A percentile compares a stretch with the other conserved stretches of the same genome.
These are phyloP conservation scores for Griposia aprilina DNA, from an alignment of 2,888 invertebrate genomes.

Conservation along the genomic window DNA sequence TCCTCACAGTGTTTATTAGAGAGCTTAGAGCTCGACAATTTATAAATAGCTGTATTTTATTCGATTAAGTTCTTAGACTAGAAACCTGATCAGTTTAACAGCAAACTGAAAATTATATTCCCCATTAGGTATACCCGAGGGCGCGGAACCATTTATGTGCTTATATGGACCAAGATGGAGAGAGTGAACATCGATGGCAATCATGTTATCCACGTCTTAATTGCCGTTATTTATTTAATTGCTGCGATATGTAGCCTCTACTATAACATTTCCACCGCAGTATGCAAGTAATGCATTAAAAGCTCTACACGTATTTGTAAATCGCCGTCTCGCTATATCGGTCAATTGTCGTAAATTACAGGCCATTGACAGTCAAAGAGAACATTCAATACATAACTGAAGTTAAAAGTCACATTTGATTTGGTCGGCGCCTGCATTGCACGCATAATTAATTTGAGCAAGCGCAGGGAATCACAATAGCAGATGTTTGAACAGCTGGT, in stretches of 20 bases:
- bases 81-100: constrained; percentile 55
- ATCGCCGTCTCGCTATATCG: constrained; percentile 65
- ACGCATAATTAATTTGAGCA: constrained; percentile 82
- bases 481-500: constrained; percentile 84
- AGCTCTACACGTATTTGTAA: constrained; percentile 67
- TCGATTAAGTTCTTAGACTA: constrained; percentile 38
- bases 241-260: constrained; percentile 64
- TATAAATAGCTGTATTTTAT: constrained; percentile 32
- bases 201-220: constrained; percentile 63
- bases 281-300: constrained; percentile 61
- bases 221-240: constrained; percentile 67
- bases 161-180: constrained; percentile 44
- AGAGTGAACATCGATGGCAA: constrained; percentile 63
- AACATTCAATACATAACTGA: constrained; percentile 68
- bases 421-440: constrained; percentile 74
- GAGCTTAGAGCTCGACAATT: constrained; percentile 45
- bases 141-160: constrained; percentile 60
- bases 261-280: constrained; percentile 66
- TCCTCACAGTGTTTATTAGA: constrained; percentile 61
- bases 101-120: constrained; percentile 56
- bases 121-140: constrained; percentile 41
- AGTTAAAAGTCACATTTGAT: constrained; percentile 69
- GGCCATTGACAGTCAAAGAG: constrained; percentile 50
- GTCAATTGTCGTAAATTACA: constrained; percentile 71
- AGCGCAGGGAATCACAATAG: constrained; percentile 83